Evolutionary conservation across 1,140 invertebrate genomes (phyloP).

Genomic region (Coenobita brevimanus): DNA sequence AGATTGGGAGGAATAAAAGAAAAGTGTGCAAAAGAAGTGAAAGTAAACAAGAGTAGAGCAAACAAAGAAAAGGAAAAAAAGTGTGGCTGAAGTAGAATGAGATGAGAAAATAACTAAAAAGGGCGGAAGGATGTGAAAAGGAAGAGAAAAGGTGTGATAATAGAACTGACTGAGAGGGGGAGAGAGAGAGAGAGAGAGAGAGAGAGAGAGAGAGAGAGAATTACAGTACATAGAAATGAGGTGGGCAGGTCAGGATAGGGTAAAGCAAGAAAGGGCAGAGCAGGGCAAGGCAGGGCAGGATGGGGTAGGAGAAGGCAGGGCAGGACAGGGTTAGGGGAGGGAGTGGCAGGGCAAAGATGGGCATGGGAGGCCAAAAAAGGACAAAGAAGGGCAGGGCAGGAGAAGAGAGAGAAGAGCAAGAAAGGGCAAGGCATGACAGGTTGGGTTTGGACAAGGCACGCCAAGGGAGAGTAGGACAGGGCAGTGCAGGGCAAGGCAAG

Average conservation of each 20-base stretch:
- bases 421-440: background rate
- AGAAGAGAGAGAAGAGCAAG: background rate
- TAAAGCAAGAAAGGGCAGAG: background rate
- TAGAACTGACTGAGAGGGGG: background rate
- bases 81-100: background rate
- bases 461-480: background rate
- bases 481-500: background rate
- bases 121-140: background rate
- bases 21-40: too few relatives aligned
- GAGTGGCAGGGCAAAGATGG: background rate
- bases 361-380: background rate
- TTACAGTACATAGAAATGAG: too few relatives aligned
- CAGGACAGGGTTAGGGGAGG: too few relatives aligned
- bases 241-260: background rate
- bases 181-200: constrained; percentile 20
- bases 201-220: constrained; percentile 18
- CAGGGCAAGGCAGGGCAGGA: background rate
- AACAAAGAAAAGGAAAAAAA: background rate
- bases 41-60: too few relatives aligned
- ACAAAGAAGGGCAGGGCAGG: background rate
- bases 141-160: background rate
- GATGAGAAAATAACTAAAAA: too few relatives aligned
- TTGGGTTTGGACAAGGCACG: background rate
- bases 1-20: too few relatives aligned
- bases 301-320: background rate